phyloP scores from a whole-genome alignment of 1,140 invertebrate genomes.

The Drosophila sulfurigaster region DNA sequence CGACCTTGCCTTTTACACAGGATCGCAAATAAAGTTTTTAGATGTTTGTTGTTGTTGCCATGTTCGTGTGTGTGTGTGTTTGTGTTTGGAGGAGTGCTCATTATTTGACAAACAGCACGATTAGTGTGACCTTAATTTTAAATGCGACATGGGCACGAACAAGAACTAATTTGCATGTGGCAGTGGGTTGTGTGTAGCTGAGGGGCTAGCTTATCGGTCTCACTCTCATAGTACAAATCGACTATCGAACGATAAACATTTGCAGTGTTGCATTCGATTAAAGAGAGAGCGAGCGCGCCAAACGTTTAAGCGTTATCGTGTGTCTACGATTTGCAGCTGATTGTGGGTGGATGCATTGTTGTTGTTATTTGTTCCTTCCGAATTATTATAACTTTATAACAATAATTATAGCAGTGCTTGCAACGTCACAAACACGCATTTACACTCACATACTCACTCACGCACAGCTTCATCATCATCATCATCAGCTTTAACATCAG shows the following conservation, averaged over 20 bases:
- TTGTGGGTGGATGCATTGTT: slow-evolving; percentile 23
- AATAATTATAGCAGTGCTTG: slow-evolving; percentile 8
- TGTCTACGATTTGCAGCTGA: slow-evolving; percentile 30
- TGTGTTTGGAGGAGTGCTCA: not conserved
- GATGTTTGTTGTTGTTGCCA: not conserved
- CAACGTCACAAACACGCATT: slow-evolving; percentile 17
- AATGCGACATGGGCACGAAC: slow-evolving; percentile 50
- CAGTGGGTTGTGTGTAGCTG: slow-evolving; percentile 16
- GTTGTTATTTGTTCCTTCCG: slow-evolving; percentile 5
- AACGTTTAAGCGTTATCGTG: slow-evolving; percentile 37
- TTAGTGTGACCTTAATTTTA: slow-evolving; percentile 55
- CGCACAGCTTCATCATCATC: slow-evolving; percentile 20
- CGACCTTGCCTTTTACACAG: slow-evolving; percentile 39
- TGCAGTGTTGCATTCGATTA: slow-evolving; percentile 20
- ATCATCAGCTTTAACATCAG: slow-evolving; percentile 16
- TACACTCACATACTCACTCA: slow-evolving; percentile 14
- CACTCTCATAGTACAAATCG: slow-evolving; percentile 2
- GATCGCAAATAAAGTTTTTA: slow-evolving; percentile 22
- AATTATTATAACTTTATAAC: slow-evolving; percentile 20
- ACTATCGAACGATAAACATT: slow-evolving; percentile 37
- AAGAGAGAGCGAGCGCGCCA: slow-evolving; percentile 16
- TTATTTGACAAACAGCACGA: slow-evolving; percentile 36
- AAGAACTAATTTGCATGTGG: slow-evolving; percentile 51
- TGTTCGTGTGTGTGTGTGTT: not conserved
- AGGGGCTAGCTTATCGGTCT: slow-evolving; percentile 29